Conservation (phyloP, 1,140 invertebrate genomes). For the Pteromalus puparum region DNA sequence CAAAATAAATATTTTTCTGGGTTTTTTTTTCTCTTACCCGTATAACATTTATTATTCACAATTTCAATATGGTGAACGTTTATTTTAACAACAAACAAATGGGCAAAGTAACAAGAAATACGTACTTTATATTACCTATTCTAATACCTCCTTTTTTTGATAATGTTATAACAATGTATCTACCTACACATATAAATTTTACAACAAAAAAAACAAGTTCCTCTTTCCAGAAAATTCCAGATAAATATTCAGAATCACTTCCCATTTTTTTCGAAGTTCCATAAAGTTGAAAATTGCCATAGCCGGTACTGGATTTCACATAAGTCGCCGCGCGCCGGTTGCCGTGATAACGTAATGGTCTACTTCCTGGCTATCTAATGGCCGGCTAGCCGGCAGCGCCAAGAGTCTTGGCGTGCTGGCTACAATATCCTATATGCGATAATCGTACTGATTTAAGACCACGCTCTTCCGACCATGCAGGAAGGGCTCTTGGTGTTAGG, state of each 20-base stretch:
- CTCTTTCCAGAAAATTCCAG: background rate
- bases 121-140: no score
- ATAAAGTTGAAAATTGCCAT: conserved; percentile 32
- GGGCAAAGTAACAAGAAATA: no score
- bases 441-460: conserved; percentile 70
- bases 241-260: conserved; percentile 12
- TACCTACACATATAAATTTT: no score
- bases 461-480: conserved; percentile 66
- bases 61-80: background rate
- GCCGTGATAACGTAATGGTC: conserved; percentile 67
- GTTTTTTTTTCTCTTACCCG: no score
- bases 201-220: no score
- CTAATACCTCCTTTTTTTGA: no score
- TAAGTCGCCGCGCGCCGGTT: conserved; percentile 54
- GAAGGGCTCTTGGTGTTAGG: conserved; percentile 60
- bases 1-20: background rate
- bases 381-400: conserved; percentile 45
- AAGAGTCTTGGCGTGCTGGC: conserved; percentile 46
- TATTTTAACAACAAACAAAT: no score
- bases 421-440: conserved; percentile 69
- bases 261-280: conserved; percentile 17
- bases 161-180: no score
- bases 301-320: conserved; percentile 39
- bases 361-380: conserved; percentile 67
- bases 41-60: background rate